phyloP scores from a whole-genome alignment of 1,140 invertebrate species.

The Laodelphax striatellus region DNA sequence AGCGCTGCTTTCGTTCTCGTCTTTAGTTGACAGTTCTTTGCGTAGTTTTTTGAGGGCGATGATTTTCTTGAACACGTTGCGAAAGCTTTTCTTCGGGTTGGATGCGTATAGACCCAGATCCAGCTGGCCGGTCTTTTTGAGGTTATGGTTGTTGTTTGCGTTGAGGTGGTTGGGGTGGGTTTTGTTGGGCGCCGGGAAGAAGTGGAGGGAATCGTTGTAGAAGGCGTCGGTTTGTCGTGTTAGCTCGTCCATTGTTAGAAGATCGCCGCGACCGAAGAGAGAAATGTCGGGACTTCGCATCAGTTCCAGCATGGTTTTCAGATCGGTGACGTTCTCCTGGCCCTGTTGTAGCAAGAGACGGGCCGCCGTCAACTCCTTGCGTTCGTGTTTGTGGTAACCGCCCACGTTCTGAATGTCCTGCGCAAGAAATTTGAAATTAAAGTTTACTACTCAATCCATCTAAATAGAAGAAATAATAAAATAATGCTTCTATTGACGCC shows the following conservation, averaged over 20 bases:
- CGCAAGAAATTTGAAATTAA: constrained; percentile 3
- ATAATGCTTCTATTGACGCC: no score
- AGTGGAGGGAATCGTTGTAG: neutral
- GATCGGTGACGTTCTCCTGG: constrained; percentile 37
- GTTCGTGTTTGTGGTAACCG: constrained; percentile 15
- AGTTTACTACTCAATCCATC: no score
- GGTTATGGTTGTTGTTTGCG: neutral
- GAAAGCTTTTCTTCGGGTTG: neutral
- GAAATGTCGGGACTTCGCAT: constrained; percentile 50
- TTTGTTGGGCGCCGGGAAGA: neutral
- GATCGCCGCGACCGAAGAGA: constrained; percentile 46
- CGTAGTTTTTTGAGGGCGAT: neutral
- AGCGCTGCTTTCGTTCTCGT: neutral
- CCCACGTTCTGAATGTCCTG: constrained; percentile 6
- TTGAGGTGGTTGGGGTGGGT: neutral
- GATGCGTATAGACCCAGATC: neutral
- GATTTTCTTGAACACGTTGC: neutral
- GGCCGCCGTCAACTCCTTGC: constrained; percentile 26
- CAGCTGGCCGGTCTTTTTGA: neutral
- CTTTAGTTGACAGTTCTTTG: neutral
- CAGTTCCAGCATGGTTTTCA: constrained; percentile 38
- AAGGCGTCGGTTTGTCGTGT: neutral
- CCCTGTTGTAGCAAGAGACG: constrained; percentile 40
- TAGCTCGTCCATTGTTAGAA: constrained; percentile 21
- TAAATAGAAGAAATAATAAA: no score